phyloP scores from a whole-genome alignment of 2,888 invertebrate species.

The Eilema sororculum region DNA sequence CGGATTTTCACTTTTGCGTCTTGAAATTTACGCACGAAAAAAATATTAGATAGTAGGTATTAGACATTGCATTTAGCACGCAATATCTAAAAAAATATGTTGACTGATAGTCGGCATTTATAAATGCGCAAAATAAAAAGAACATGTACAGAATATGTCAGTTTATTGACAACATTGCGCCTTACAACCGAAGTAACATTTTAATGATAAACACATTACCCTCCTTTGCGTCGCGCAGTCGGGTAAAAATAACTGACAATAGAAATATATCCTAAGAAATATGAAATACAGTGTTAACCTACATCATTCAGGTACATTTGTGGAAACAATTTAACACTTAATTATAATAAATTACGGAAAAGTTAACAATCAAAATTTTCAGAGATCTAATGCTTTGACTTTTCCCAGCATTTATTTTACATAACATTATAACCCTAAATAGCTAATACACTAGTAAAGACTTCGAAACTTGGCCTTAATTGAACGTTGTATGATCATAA shows the following conservation, averaged over 20 bases:
- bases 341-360: constrained; percentile 50
- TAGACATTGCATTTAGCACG: too few relatives aligned
- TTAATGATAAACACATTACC: constrained; percentile 26
- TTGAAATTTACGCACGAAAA: too few relatives aligned
- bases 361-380: constrained; percentile 34
- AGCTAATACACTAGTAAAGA: constrained; percentile 20
- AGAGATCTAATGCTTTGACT: constrained; percentile 46
- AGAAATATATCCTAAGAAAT: constrained; percentile 18
- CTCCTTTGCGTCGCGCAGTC: too few relatives aligned
- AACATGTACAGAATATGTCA: constrained; percentile 13
- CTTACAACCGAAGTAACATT: constrained; percentile 27
- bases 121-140: not conserved
- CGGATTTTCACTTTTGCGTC: too few relatives aligned
- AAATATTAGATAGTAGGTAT: too few relatives aligned
- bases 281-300: constrained; percentile 29
- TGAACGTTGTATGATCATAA: constrained; percentile 22
- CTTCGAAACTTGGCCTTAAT: constrained; percentile 27
- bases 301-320: constrained; percentile 49
- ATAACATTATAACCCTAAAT: constrained; percentile 20
- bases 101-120: too few relatives aligned
- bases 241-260: constrained; percentile 26
- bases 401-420: constrained; percentile 28
- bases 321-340: constrained; percentile 37
- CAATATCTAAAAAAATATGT: too few relatives aligned
- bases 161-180: constrained; percentile 37